Evolutionary conservation across 1,140 invertebrate genomes (phyloP).

Genomic region (Dendroctonus valens): DNA sequence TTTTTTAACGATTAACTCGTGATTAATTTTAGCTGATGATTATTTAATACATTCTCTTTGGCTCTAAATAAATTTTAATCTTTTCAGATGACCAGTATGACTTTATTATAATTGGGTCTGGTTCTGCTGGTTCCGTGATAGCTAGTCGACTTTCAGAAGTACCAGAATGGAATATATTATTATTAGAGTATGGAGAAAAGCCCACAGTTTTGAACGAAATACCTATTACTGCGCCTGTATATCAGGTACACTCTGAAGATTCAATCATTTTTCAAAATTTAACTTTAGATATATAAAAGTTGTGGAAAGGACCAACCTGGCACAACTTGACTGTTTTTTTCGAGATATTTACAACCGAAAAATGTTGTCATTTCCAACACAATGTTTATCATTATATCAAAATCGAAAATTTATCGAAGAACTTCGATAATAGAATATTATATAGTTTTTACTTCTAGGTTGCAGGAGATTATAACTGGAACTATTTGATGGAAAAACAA

Average conservation of each 20-base stretch:
- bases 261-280: no score
- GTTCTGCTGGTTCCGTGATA: constrained; percentile 85
- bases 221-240: constrained; percentile 25
- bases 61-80: background rate
- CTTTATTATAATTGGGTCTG: constrained; percentile 83
- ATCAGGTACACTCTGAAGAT: constrained; percentile 7
- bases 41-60: no score
- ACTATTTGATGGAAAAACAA: constrained; percentile 72
- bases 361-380: no score
- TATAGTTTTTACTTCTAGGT: background rate
- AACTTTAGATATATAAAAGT: background rate
- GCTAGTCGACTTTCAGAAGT: constrained; percentile 81
- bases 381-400: no score
- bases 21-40: no score
- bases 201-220: constrained; percentile 56
- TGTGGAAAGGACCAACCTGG: background rate
- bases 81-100: constrained; percentile 62
- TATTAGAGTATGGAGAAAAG: constrained; percentile 77
- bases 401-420: no score
- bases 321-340: no score
- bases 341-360: no score
- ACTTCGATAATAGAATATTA: no score
- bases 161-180: constrained; percentile 70
- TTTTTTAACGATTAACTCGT: no score
- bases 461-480: constrained; percentile 72